phyloP scores from a whole-genome alignment of 1,140 invertebrate species.

The Archegozetes longisetosus region DNA sequence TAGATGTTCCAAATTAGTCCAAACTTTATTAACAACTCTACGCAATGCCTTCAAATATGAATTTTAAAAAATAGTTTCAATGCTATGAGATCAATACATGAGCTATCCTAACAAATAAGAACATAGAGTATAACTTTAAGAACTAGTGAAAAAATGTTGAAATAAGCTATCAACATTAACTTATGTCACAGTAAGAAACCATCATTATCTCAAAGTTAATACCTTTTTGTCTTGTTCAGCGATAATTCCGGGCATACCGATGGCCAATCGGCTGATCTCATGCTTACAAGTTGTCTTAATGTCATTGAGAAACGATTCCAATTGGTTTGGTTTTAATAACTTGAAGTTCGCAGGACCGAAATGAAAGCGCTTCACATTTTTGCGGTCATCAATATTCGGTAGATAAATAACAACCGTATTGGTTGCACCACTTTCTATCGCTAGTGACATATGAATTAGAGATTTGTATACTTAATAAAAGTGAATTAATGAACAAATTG shows the following conservation, averaged over 20 bases:
- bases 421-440: neutral
- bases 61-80: too few species aligned
- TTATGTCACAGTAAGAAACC: too few species aligned
- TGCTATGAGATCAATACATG: too few species aligned
- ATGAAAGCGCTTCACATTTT: neutral
- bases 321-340: constrained; percentile 3
- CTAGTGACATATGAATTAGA: too few species aligned
- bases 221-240: constrained; percentile 2
- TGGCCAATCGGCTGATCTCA: neutral
- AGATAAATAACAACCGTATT: neutral
- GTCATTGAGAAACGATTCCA: constrained; percentile 1
- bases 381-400: neutral
- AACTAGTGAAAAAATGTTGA: too few species aligned
- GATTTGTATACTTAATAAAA: too few species aligned
- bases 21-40: constrained; percentile 2
- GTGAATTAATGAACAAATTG: too few species aligned
- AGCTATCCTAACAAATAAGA: too few species aligned
- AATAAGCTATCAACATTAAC: too few species aligned
- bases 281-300: neutral
- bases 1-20: constrained; percentile 1
- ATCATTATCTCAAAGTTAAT: too few species aligned
- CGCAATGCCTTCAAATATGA: neutral
- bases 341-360: constrained; percentile 9
- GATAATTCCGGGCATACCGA: constrained; percentile 8
- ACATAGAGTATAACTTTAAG: too few species aligned